A percentile compares a stretch with the other conserved stretches of the same genome.
Evolutionary conservation across 2,888 invertebrate genomes (phyloP).

Genomic region (Eretmocerus hayati): DNA sequence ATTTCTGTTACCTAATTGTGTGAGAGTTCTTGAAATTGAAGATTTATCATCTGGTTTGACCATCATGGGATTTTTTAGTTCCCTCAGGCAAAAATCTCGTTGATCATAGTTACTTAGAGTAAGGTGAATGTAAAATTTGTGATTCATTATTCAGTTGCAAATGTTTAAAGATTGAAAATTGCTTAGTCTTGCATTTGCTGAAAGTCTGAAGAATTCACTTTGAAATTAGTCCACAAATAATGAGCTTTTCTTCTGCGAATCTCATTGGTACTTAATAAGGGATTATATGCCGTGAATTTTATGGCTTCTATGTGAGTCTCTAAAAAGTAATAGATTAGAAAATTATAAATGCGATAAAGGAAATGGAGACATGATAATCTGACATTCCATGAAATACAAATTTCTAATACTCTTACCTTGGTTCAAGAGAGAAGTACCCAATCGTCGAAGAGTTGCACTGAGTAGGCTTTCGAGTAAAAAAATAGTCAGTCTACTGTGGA

Average conservation of each 20-base stretch:
- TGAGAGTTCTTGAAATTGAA: constrained; percentile 29
- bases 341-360: background rate
- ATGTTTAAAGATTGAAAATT: constrained; percentile 30
- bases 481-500: constrained; percentile 19
- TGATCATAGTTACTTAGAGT: constrained; percentile 30
- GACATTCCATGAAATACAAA: constrained; percentile 1
- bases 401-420: constrained; percentile 16
- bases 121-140: constrained; percentile 29
- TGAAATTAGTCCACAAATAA: constrained; percentile 36
- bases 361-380: background rate
- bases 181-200: constrained; percentile 25
- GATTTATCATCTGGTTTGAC: constrained; percentile 27
- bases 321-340: constrained; percentile 8
- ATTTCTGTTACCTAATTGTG: constrained; percentile 27
- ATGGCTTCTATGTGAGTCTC: constrained; percentile 33
- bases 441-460: constrained; percentile 24
- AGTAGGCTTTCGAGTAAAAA: constrained; percentile 25
- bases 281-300: constrained; percentile 32
- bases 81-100: constrained; percentile 30
- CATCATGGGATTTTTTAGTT: constrained; percentile 30
- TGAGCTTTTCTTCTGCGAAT: constrained; percentile 32
- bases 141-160: constrained; percentile 23
- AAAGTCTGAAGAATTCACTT: constrained; percentile 25
- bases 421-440: constrained; percentile 11
- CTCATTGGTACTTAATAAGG: constrained; percentile 29